Evolutionary conservation across 2,113 vertebrate species (phyloP).

Genomic region (Benitochromis conjunctus): DNA sequence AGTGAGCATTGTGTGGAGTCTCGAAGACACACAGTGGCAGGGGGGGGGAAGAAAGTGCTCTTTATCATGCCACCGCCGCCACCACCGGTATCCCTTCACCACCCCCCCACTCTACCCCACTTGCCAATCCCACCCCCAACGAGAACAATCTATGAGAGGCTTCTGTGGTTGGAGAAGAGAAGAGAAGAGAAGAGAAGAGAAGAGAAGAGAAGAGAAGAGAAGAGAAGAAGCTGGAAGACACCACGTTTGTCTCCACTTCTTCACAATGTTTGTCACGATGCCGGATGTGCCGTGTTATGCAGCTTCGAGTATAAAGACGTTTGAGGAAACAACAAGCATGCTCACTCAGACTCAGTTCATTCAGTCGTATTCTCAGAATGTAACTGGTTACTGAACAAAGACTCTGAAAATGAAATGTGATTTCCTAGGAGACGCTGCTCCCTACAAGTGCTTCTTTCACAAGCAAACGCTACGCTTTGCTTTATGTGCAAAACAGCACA

Average conservation of each 20-base stretch:
- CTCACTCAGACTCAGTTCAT: not conserved
- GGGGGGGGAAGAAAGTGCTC: slow-evolving; percentile 51
- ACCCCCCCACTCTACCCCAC: no score
- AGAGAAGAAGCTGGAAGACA: not conserved
- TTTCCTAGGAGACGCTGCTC: not conserved
- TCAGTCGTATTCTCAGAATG: not conserved
- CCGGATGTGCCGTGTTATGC: slow-evolving; percentile 29
- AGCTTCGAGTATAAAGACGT: not conserved
- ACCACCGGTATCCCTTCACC: not conserved
- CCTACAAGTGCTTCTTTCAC: not conserved
- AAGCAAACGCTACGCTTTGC: not conserved
- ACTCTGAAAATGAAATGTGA: not conserved
- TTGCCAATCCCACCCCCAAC: not conserved
- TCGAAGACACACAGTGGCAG: slow-evolving; percentile 20
- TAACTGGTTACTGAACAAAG: not conserved
- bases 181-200: not conserved
- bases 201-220: not conserved
- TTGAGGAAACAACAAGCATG: not conserved
- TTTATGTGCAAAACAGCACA: not conserved
- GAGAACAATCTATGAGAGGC: slow-evolving; percentile 25
- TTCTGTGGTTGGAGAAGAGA: not conserved
- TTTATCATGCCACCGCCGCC: slow-evolving; percentile 23
- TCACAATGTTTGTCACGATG: not conserved
- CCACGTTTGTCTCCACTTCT: not conserved
- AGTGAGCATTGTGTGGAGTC: slow-evolving; percentile 59